Percentiles rank a stretch among this genome's conserved stretches.
Conservation (phyloP, 2,113 vertebrate species). For the Pseudonaja textilis region DNA sequence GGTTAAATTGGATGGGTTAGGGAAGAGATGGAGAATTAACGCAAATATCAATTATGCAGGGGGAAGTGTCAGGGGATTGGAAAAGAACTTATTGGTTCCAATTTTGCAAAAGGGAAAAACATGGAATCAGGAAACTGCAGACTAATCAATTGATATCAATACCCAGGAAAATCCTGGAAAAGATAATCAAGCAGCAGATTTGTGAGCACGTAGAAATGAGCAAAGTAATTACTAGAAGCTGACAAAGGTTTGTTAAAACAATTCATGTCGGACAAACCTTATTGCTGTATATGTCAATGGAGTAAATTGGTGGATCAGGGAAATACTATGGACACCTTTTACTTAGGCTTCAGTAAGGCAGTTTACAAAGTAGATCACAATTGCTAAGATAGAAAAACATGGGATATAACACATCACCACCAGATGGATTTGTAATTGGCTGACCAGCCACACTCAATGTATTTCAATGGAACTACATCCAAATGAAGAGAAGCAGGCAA, state of each 20-base stretch:
- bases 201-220: neutral
- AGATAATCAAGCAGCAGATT: too few relatives aligned
- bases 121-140: too few relatives aligned
- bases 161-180: too few relatives aligned
- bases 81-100: too few relatives aligned
- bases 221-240: neutral
- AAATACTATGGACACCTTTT: neutral
- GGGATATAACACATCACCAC: neutral
- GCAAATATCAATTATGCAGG: too few relatives aligned
- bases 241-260: neutral
- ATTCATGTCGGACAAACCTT: neutral
- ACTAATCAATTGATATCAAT: too few relatives aligned
- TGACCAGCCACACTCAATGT: neutral
- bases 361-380: neutral
- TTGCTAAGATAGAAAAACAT: neutral
- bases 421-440: neutral
- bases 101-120: too few relatives aligned
- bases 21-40: too few relatives aligned
- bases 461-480: neutral
- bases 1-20: too few relatives aligned
- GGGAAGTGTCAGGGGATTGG: too few relatives aligned
- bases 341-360: neutral
- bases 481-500: neutral
- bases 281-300: neutral
- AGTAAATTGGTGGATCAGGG: neutral